A percentile compares a stretch with the other conserved stretches of the same genome.
Evolutionary conservation across 2,888 invertebrate species (phyloP).

Genomic region (Lottia gigantea): DNA sequence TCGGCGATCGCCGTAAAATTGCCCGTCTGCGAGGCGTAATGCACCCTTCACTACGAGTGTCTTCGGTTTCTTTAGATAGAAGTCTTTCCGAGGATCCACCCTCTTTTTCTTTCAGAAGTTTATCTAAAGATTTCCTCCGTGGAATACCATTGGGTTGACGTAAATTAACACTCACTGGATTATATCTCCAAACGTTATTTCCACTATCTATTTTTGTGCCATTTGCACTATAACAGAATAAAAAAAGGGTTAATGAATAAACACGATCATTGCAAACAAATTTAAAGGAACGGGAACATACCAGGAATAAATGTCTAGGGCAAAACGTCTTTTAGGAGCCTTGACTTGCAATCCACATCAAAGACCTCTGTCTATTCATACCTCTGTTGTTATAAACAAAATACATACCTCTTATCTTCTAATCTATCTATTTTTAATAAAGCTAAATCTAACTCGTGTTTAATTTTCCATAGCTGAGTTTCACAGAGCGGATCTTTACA

Average conservation of each 20-base stretch:
- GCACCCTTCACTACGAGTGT: constrained; percentile 23
- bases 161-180: constrained; percentile 12
- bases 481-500: constrained; percentile 76
- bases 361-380: no score
- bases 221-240: background rate
- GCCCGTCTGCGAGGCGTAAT: constrained; percentile 17
- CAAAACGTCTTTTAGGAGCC: no score
- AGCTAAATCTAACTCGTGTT: constrained; percentile 89
- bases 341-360: no score
- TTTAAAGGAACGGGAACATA: no score
- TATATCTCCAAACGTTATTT: constrained; percentile 19
- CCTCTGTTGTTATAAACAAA: background rate
- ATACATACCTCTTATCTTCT: constrained; percentile 76
- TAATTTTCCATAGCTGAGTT: constrained; percentile 82
- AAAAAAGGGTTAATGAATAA: no score
- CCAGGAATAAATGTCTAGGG: no score
- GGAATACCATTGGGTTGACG: constrained; percentile 27
- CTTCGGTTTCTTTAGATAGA: constrained; percentile 23
- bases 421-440: constrained; percentile 85
- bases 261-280: no score
- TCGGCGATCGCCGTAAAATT: constrained; percentile 42
- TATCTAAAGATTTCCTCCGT: constrained; percentile 9
- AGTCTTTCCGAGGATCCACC: constrained; percentile 18
- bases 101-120: background rate
- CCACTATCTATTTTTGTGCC: constrained; percentile 15